Evolutionary conservation across 2,888 invertebrate genomes (phyloP).

Genomic region (Globia sparganii): DNA sequence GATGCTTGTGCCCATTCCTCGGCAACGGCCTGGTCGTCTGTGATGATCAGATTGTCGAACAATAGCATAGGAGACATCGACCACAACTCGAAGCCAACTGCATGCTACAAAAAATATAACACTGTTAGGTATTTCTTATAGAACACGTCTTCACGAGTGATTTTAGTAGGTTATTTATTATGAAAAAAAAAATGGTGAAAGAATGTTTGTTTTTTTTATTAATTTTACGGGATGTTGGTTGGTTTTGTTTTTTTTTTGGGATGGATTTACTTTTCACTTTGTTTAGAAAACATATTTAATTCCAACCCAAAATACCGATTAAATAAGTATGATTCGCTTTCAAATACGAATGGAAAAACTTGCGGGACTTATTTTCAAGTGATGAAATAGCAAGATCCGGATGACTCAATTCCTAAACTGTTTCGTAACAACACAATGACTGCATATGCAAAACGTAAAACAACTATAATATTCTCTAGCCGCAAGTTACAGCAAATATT

Average conservation of each 20-base stretch:
- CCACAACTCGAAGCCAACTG: constrained; percentile 99
- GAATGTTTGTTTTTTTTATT: no score
- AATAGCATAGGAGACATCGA: constrained; percentile 98
- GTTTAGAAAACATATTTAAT: not conserved
- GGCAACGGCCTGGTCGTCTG: constrained; percentile 95
- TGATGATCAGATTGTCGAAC: constrained; percentile 98
- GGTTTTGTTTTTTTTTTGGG: no score
- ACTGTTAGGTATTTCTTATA: not conserved
- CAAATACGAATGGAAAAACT: not conserved
- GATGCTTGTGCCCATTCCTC: constrained; percentile 95
- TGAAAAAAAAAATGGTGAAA: not conserved
- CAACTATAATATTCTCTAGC: no score
- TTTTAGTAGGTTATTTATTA: no score
- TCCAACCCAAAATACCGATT: not conserved
- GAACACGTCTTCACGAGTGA: not conserved
- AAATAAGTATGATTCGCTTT: no score
- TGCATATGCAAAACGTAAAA: no score
- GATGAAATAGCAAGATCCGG: not conserved
- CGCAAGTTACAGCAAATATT: not conserved
- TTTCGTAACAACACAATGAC: no score
- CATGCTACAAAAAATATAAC: constrained; percentile 90
- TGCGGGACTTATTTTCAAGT: not conserved
- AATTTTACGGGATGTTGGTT: no score
- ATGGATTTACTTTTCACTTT: no score
- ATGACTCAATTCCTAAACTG: not conserved